A percentile compares a stretch with the other conserved stretches of the same genome.
Evolutionary conservation across 2,888 invertebrate species (phyloP).

Genomic region (Chymomyza amoena): DNA sequence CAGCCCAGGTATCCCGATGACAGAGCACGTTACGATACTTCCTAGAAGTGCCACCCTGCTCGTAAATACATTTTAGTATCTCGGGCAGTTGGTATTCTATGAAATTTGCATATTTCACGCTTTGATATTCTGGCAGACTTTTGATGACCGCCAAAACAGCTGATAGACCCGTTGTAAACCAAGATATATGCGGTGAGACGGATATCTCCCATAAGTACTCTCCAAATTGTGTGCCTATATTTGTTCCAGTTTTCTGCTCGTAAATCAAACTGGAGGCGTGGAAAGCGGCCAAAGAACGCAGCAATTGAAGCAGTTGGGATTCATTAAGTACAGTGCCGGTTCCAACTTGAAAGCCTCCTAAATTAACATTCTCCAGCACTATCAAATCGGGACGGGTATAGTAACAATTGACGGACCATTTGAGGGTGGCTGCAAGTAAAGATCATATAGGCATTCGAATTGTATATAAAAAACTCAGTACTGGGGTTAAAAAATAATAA

Average conservation of each 20-base stretch:
- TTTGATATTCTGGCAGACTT: constrained; percentile 56
- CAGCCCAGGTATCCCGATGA: constrained; percentile 77
- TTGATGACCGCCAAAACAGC: constrained; percentile 53
- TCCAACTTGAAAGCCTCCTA: constrained; percentile 40
- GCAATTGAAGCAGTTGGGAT: constrained; percentile 63
- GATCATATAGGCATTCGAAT: not conserved
- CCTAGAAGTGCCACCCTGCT: constrained; percentile 65
- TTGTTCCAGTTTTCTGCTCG: constrained; percentile 61
- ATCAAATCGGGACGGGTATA: constrained; percentile 69
- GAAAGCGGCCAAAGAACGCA: constrained; percentile 75
- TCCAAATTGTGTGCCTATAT: constrained; percentile 49
- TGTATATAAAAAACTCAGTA: not conserved
- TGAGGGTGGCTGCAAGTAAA: constrained; percentile 33
- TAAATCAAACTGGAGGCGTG: constrained; percentile 78
- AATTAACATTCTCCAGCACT: constrained; percentile 77
- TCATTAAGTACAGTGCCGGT: constrained; percentile 42
- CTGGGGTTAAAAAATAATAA: not conserved
- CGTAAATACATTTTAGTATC: constrained; percentile 56
- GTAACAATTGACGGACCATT: constrained; percentile 74
- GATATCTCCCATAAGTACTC: constrained; percentile 62
- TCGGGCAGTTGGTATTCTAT: constrained; percentile 54
- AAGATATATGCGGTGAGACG: constrained; percentile 57
- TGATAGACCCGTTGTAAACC: constrained; percentile 68
- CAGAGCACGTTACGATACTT: constrained; percentile 79
- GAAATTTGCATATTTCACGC: constrained; percentile 38